These are phyloP conservation scores for Saccopteryx leptura DNA, from an alignment of 2,113 vertebrate genomes.

Conservation along the genomic window DNA sequence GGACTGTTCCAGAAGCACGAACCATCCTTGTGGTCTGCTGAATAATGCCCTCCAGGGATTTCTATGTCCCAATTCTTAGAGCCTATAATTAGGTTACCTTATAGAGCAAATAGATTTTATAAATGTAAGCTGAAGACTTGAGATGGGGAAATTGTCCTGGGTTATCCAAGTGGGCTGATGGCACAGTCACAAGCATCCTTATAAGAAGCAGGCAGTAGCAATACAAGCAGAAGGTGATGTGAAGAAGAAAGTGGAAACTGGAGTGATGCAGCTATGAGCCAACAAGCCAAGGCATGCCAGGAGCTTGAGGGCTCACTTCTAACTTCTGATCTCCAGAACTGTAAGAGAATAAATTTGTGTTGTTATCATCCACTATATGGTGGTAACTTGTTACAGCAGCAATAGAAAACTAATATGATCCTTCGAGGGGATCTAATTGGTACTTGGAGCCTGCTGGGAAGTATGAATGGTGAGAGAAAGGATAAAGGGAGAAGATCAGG, in stretches of 20 bases:
- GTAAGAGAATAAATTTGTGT: background rate
- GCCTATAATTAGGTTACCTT: background rate
- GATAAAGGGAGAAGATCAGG: background rate
- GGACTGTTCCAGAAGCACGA: background rate
- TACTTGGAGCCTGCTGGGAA: background rate
- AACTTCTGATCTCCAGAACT: background rate
- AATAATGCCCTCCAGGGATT: background rate
- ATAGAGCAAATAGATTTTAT: background rate
- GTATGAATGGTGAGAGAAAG: background rate
- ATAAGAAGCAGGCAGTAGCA: background rate
- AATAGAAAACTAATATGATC: background rate
- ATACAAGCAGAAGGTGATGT: accelerated
- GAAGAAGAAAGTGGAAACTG: background rate
- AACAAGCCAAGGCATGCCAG: background rate
- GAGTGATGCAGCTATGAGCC: background rate
- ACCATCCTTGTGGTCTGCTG: background rate
- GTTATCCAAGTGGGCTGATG: background rate
- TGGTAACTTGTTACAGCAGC: background rate
- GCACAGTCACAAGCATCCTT: background rate
- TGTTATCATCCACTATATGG: background rate
- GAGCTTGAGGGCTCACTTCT: background rate
- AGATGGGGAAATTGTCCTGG: background rate
- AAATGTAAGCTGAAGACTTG: background rate
- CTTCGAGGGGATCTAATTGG: background rate
- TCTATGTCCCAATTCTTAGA: background rate